Base-by-base conservation (phyloP, 2,888 invertebrate genomes). In the Eupithecia centaureata region DNA sequence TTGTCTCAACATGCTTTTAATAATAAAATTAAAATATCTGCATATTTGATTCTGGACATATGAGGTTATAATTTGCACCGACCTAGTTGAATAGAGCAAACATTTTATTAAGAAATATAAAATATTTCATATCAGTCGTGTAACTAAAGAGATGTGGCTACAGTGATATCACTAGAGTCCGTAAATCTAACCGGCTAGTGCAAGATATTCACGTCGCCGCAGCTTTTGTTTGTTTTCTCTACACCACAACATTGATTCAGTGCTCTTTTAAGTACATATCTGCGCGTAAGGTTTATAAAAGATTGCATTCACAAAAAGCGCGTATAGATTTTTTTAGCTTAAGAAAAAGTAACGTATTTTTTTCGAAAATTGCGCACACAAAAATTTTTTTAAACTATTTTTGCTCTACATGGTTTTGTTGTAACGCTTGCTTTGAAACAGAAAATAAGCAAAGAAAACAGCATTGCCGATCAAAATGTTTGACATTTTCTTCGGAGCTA, bases 101-200 rank as follows among this genome's bases (percentile, higher is more conserved):
- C 5, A 5, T 8, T 8, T 32, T 8, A 1, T 32, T 15, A 35
- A 51, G 10, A 25, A 1, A 25, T 25, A 51, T 52, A 27, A 2
- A 51, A 52, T 25, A 13, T 25, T 52, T 52, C 2, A n/a, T 33
- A 57, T 22, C 22, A 57, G 57, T 57, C 32, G 13, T 32, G 18
- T 12, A 33, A 8, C 18, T 18, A 30, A n/a, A 56, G 73, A 81
- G 81, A 83, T 83, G 81, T 73, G 83, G 79, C 73, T 62, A 69
- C 22, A 70, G 71, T 82, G 84, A 87, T 86, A 85, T 71, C 76
- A 75, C 73, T 74, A 75, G 75, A 79, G 80, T 83, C 80, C 86
- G 89, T 89, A 89, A 90, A 89, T 89, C 88, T 89, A 82, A 82
- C 83, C 79, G 74, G 76, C 75, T 76, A 72, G 73, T 78, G 73